Percentiles rank a stretch among this genome's conserved stretches.
Evolutionary conservation across 2,113 vertebrate genomes (phyloP).

Genomic region (Triplophysa dalaica): DNA sequence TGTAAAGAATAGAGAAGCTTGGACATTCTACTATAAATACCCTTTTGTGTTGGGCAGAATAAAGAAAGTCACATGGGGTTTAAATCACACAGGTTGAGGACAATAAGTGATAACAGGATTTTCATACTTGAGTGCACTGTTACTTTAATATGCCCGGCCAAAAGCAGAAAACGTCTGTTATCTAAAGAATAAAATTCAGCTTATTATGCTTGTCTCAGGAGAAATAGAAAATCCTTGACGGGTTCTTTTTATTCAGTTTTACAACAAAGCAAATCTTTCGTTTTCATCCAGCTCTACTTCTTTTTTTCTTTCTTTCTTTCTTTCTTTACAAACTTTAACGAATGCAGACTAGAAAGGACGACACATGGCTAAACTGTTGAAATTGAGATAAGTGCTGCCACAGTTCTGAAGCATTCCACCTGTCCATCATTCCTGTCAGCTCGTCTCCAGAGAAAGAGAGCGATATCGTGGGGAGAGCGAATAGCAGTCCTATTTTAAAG

Average conservation of each 20-base stretch:
- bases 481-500: conserved; percentile 29
- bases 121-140: background rate
- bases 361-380: conserved; percentile 13
- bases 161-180: conserved; percentile 20
- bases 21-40: no score
- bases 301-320: conserved; percentile 28
- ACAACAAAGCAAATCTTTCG: conserved; percentile 9
- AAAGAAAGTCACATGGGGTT: no score
- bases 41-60: no score
- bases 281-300: background rate
- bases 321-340: background rate
- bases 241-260: conserved; percentile 33
- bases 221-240: conserved; percentile 17
- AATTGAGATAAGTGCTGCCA: conserved; percentile 16
- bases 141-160: background rate
- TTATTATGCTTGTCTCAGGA: conserved; percentile 24
- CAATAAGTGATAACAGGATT: no score
- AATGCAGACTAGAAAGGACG: background rate
- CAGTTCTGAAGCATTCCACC: conserved; percentile 20
- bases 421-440: conserved; percentile 40
- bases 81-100: no score
- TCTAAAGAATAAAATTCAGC: conserved; percentile 2
- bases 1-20: no score
- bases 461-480: background rate
- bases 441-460: background rate